A percentile compares a stretch with the other conserved stretches of the same genome.
These are phyloP conservation scores for Melospiza georgiana DNA, from an alignment of 2,113 vertebrate genomes.

Conservation along the genomic window DNA sequence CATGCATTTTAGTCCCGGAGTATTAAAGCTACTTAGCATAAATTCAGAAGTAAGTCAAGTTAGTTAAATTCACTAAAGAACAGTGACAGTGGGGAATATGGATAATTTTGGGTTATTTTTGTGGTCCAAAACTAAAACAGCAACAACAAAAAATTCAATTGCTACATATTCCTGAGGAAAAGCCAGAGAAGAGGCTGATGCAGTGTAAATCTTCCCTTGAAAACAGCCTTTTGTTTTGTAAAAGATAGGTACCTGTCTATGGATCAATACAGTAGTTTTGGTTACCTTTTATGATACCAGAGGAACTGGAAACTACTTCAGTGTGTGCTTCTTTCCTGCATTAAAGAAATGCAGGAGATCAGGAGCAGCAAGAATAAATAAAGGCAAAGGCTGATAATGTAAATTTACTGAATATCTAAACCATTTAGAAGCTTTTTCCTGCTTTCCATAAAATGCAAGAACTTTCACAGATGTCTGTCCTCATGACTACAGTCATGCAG, in stretches of 20 bases:
- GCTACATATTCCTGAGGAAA: neutral
- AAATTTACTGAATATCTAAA: neutral
- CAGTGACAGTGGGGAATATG: neutral
- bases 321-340: neutral
- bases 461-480: neutral
- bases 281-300: neutral
- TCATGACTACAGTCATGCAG: neutral
- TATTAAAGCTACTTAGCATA: neutral
- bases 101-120: neutral
- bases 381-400: neutral
- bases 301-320: neutral
- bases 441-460: neutral
- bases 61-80: neutral
- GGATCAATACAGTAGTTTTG: neutral
- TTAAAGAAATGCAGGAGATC: neutral
- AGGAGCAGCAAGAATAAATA: neutral
- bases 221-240: neutral
- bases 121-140: neutral
- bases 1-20: neutral
- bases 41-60: neutral
- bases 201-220: neutral
- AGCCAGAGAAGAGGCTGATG: neutral
- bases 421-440: neutral
- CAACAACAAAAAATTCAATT: neutral
- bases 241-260: neutral